A percentile compares a stretch with the other conserved stretches of the same genome.
Evolutionary conservation across 2,888 invertebrate species (phyloP).

Genomic region (Ptycholaimellus sp.): DNA sequence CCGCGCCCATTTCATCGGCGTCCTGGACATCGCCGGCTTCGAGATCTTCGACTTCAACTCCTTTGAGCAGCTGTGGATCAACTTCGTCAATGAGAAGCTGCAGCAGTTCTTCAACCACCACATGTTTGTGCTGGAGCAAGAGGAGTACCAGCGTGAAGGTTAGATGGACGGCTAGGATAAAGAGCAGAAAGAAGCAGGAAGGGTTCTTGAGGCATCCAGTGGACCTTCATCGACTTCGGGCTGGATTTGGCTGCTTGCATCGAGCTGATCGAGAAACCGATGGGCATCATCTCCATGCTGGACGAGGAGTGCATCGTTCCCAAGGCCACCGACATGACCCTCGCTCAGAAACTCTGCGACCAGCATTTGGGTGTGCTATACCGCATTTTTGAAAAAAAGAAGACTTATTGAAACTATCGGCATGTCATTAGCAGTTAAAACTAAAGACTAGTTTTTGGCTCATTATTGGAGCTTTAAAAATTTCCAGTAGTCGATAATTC

Average conservation of each 20-base stretch:
- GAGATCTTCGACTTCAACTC: constrained; percentile 99
- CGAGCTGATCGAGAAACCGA: constrained; percentile 60
- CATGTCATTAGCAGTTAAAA: no score
- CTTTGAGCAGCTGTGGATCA: constrained; percentile 92
- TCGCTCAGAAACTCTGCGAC: constrained; percentile 21
- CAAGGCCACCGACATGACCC: constrained; percentile 22
- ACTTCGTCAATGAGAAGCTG: constrained; percentile 44
- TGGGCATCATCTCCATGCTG: constrained; percentile 26
- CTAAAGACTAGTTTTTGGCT: no score
- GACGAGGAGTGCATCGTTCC: constrained; percentile 26
- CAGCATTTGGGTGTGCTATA: constrained; percentile 35
- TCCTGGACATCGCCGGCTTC: constrained; percentile 99
- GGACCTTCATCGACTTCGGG: constrained; percentile 90
- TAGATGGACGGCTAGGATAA: no score
- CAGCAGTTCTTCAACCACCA: constrained; percentile 54
- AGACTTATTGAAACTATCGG: no score
- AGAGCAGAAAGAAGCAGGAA: no score
- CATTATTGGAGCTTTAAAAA: no score
- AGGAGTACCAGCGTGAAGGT: constrained; percentile 53
- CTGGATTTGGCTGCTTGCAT: constrained; percentile 88
- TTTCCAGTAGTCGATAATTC: no score
- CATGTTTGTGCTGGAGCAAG: constrained; percentile 69
- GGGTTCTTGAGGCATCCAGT: constrained; percentile 81
- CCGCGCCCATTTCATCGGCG: constrained; percentile 56
- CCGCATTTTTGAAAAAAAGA: no score